Percentiles rank a stretch among this genome's conserved stretches.
Evolutionary conservation across 2,888 invertebrate genomes (phyloP).

Genomic region (Eupeodes luniger): DNA sequence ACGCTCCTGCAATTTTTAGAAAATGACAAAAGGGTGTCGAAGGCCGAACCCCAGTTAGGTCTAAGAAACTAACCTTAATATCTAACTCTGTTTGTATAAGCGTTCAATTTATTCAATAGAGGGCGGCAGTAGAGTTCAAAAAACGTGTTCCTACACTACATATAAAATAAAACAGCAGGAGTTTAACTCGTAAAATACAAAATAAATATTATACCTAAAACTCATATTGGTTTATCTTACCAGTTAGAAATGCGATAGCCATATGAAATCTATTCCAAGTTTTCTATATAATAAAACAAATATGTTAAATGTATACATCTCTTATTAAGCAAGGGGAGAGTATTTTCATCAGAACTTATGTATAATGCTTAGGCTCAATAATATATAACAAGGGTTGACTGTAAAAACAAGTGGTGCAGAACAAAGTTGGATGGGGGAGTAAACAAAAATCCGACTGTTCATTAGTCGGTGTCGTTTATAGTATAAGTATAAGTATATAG

Average conservation of each 20-base stretch:
- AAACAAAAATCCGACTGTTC: constrained; percentile 5
- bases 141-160: background rate
- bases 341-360: constrained; percentile 6
- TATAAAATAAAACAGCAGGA: constrained; percentile 4
- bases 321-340: constrained; percentile 4
- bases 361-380: constrained; percentile 13
- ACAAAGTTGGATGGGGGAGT: constrained; percentile 40
- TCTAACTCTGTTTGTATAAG: background rate
- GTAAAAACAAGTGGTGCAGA: constrained; percentile 29
- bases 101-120: background rate
- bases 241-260: background rate
- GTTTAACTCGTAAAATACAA: background rate
- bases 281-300: background rate
- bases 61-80: background rate
- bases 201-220: background rate
- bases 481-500: background rate
- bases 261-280: constrained; percentile 4
- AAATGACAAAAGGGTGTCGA: background rate
- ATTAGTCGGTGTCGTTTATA: background rate
- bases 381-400: constrained; percentile 19
- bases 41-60: background rate
- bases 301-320: background rate
- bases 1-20: too few species aligned
- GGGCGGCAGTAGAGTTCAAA: background rate
- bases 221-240: constrained; percentile 20